Conservation (phyloP, 2,797 vertebrate species). For the Eptatretus atami region DNA sequence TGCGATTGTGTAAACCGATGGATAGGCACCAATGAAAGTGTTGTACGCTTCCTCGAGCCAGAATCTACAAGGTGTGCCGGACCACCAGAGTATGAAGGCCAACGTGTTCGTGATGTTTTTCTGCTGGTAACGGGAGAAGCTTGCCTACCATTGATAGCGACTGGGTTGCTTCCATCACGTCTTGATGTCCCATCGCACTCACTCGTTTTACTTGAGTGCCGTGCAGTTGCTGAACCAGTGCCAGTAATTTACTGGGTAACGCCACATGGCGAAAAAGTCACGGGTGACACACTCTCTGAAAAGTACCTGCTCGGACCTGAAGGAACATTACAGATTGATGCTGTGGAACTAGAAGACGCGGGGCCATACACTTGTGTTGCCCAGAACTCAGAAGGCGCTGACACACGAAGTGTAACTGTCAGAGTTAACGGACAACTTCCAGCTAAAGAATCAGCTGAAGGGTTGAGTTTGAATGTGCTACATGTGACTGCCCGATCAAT, state of each 20-base stretch:
- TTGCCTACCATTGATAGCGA: constrained; percentile 61
- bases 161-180: constrained; percentile 30
- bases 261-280: constrained; percentile 29
- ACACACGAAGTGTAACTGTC: constrained; percentile 40
- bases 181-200: constrained; percentile 22
- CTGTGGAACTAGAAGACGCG: constrained; percentile 22
- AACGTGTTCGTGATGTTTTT: constrained; percentile 42
- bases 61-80: constrained; percentile 64
- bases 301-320: constrained; percentile 32
- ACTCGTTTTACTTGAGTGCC: constrained; percentile 35
- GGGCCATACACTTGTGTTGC: constrained; percentile 83
- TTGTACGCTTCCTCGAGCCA: constrained; percentile 63
- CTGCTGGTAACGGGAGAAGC: constrained; percentile 58
- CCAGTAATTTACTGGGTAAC: constrained; percentile 77
- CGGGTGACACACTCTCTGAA: constrained; percentile 10
- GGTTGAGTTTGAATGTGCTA: constrained; percentile 19
- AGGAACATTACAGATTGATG: constrained; percentile 49
- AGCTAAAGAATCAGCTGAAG: constrained; percentile 7
- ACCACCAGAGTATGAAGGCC: constrained; percentile 46
- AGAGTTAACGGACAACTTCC: constrained; percentile 20
- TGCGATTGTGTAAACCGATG: constrained; percentile 86
- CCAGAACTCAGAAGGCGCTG: constrained; percentile 60
- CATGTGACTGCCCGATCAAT: constrained; percentile 31
- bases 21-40: constrained; percentile 30
- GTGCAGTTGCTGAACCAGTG: constrained; percentile 58